These are phyloP conservation scores for Gobio occitaniae DNA, from an alignment of 2,797 vertebrate species.

Conservation along the genomic window DNA sequence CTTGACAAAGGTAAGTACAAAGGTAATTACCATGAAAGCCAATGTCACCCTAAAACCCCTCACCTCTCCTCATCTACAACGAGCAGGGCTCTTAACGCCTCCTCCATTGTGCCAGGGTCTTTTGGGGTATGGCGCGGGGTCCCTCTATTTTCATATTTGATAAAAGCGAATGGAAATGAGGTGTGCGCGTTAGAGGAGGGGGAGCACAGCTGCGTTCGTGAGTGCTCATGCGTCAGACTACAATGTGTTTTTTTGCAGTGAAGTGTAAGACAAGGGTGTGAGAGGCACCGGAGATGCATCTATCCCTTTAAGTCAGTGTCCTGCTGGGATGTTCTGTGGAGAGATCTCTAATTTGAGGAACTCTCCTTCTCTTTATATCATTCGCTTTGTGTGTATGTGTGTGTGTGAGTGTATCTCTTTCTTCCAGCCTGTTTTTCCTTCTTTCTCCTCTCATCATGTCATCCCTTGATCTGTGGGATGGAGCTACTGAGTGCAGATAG, in stretches of 20 bases:
- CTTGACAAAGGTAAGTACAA: constrained; percentile 71
- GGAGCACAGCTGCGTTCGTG: constrained; percentile 51
- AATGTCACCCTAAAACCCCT: constrained; percentile 57
- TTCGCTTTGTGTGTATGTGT: constrained; percentile 42
- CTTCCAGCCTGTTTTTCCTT: constrained; percentile 70
- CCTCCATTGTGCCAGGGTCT: constrained; percentile 64
- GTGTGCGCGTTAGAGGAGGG: constrained; percentile 32
- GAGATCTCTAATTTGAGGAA: constrained; percentile 72
- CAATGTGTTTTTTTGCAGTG: constrained; percentile 49
- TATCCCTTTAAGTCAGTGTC: constrained; percentile 68
- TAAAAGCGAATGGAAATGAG: constrained; percentile 67
- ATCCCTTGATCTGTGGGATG: constrained; percentile 72
- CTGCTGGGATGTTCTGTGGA: constrained; percentile 65
- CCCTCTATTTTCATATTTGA: constrained; percentile 70
- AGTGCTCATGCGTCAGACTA: constrained; percentile 39
- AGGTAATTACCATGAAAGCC: constrained; percentile 78
- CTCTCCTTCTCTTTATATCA: constrained; percentile 58
- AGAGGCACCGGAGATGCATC: constrained; percentile 54
- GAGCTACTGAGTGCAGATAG: constrained; percentile 64
- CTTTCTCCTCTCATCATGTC: constrained; percentile 71
- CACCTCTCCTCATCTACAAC: constrained; percentile 57
- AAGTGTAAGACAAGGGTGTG: constrained; percentile 37
- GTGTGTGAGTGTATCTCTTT: constrained; percentile 12
- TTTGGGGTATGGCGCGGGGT: constrained; percentile 56
- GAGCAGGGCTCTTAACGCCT: constrained; percentile 57